Conservation (phyloP, 2,113 vertebrate species). For the Gymnorhina tibicen region DNA sequence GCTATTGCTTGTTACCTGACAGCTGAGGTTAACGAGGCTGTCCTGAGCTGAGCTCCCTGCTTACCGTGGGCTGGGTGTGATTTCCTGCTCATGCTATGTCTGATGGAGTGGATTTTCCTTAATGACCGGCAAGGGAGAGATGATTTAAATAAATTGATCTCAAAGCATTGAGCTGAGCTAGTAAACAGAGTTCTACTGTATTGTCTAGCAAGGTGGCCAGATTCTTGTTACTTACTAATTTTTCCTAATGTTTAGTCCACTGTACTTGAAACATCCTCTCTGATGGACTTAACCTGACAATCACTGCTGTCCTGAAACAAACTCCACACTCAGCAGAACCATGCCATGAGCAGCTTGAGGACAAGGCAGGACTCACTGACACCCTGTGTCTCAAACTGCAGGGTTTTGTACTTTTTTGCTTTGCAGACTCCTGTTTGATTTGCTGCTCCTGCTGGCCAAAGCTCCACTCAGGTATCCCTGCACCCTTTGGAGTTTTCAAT, state of each 20-base stretch:
- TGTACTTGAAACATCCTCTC: neutral
- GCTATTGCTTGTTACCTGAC: neutral
- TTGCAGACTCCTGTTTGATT: neutral
- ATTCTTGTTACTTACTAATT: neutral
- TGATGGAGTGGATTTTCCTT: neutral
- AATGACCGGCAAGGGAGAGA: neutral
- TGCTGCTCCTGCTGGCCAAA: neutral
- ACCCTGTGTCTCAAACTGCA: neutral
- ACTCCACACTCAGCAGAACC: neutral
- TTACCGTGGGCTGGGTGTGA: neutral
- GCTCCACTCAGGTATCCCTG: no score
- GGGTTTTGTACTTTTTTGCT: neutral
- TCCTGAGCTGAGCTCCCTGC: neutral
- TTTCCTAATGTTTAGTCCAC: neutral
- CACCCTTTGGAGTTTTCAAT: neutral
- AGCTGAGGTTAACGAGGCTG: neutral
- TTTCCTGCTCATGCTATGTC: neutral
- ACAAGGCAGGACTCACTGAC: neutral
- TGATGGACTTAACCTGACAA: neutral
- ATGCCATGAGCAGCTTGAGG: neutral
- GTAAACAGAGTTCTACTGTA: neutral
- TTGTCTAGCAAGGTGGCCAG: neutral
- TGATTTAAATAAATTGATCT: neutral
- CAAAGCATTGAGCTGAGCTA: neutral
- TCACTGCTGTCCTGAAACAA: neutral